These are phyloP conservation scores for Haliclystus octoradiatus DNA, from an alignment of 30 jellyfish, hydroid and myxozoan species.

Conservation along the genomic window DNA sequence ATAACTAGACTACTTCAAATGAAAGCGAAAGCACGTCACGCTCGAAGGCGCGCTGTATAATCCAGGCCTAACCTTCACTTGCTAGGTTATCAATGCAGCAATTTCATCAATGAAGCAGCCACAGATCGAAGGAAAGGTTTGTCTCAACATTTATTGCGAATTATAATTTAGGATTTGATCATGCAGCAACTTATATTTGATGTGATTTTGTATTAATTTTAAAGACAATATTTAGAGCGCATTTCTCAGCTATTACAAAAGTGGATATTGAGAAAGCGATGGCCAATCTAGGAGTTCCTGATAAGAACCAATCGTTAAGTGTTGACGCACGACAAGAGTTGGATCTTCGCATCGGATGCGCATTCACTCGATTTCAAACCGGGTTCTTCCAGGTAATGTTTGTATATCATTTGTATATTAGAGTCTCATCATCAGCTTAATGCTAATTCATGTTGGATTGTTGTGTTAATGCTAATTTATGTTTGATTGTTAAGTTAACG, in stretches of 20 bases:
- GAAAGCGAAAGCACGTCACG: too few species aligned
- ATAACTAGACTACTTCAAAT: too few species aligned
- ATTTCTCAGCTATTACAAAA: constrained; percentile 89
- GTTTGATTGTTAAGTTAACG: too few species aligned
- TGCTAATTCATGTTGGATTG: too few species aligned
- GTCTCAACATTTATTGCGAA: not conserved
- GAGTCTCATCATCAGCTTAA: too few species aligned
- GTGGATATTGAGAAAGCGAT: constrained; percentile 76
- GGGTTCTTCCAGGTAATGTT: constrained; percentile 67
- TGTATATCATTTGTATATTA: too few species aligned
- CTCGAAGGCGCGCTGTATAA: too few species aligned
- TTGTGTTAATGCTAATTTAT: too few species aligned
- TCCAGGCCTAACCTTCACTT: too few species aligned
- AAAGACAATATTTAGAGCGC: constrained; percentile 81
- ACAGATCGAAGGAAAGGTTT: constrained; percentile 52
- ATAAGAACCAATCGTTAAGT: constrained; percentile 76
- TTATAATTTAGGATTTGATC: not conserved
- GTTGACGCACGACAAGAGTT: constrained; percentile 95
- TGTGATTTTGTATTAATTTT: not conserved
- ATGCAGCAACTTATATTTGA: not conserved
- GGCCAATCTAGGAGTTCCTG: constrained; percentile 65
- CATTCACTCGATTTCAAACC: constrained; percentile 91
- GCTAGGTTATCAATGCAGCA: constrained; percentile 65
- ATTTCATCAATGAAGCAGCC: constrained; percentile 40
- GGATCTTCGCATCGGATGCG: constrained; percentile 90